phyloP scores from a whole-genome alignment of 2,797 vertebrate species.

The Squalus acanthias region DNA sequence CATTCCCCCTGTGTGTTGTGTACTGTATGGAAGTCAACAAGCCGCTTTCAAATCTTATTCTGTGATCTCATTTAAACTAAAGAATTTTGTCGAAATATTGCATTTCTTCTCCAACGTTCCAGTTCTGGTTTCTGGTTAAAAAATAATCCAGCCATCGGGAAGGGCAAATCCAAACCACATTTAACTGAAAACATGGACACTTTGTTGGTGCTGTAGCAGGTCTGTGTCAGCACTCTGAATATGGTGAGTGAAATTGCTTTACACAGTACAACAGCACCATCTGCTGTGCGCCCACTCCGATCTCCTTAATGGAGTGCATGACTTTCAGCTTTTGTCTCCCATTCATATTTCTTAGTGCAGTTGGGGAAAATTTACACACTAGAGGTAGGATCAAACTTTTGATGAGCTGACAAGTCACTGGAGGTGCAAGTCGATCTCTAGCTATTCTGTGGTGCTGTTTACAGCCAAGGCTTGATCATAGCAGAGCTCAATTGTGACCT shows the following conservation, averaged over 20 bases:
- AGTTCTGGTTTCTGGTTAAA: neutral
- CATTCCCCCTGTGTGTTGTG: neutral
- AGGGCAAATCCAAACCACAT: neutral
- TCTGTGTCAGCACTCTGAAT: neutral
- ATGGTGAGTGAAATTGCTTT: neutral
- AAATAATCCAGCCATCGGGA: neutral
- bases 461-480: neutral
- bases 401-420: neutral
- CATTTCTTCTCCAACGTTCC: neutral
- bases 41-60: neutral
- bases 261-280: neutral
- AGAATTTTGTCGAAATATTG: neutral
- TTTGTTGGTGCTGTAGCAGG: too few species aligned
- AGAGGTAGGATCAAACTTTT: neutral
- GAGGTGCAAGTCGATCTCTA: neutral
- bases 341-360: neutral
- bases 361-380: neutral
- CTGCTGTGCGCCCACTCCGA: neutral
- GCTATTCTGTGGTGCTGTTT: neutral
- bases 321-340: neutral
- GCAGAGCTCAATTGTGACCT: neutral
- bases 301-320: neutral
- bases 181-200: neutral
- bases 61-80: neutral
- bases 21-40: neutral